These are phyloP conservation scores for Lophotriccus pileatus DNA, from an alignment of 2,797 vertebrate species.

Conservation along the genomic window DNA sequence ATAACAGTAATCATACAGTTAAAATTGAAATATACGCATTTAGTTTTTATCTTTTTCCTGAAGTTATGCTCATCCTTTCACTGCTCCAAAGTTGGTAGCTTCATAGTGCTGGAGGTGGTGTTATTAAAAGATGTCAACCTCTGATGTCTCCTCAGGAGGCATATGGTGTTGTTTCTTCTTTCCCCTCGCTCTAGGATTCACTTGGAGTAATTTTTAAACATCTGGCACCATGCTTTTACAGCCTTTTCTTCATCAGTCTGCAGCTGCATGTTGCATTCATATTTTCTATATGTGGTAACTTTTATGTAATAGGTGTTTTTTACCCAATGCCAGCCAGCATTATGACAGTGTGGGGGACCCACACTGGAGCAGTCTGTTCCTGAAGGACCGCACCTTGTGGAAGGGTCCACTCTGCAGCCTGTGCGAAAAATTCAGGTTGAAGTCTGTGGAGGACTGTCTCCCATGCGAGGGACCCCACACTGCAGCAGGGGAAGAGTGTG, in stretches of 20 bases:
- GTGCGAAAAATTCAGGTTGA: no score
- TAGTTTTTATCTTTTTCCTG: background rate
- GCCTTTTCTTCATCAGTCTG: background rate
- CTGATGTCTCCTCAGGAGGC: background rate
- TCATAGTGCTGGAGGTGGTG: background rate
- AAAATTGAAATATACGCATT: background rate
- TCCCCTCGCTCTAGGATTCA: background rate
- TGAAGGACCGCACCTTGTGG: no score
- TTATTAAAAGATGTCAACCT: background rate
- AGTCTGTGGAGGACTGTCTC: background rate
- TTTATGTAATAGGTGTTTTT: background rate
- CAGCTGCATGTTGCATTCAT: background rate
- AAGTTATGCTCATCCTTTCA: background rate
- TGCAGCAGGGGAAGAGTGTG: background rate
- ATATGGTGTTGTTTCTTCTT: background rate
- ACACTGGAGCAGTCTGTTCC: accelerated
- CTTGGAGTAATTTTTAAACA: background rate
- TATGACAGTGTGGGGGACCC: accelerated
- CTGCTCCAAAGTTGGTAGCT: background rate
- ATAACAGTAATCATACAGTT: background rate
- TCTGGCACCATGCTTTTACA: background rate
- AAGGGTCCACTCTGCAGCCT: background rate
- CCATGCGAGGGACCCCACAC: accelerated
- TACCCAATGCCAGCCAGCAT: background rate
- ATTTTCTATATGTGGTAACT: background rate